phyloP scores from a whole-genome alignment of 1,140 invertebrate species.

The Drosophila ambigua region DNA sequence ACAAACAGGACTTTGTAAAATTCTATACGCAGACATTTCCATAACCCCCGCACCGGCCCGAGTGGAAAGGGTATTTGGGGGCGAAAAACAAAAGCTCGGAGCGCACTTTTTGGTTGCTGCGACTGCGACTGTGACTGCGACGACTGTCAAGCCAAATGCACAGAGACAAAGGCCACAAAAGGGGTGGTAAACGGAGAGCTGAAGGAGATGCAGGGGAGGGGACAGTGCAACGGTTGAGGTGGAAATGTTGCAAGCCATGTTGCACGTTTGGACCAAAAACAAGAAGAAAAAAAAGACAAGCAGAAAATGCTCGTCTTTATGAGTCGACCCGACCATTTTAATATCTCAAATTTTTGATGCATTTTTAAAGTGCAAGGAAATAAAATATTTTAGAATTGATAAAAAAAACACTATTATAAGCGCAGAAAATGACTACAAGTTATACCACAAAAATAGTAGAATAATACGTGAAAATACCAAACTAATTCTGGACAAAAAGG shows the following conservation, averaged over 20 bases:
- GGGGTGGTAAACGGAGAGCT: slow-evolving; percentile 8
- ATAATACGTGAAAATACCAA: too few species aligned
- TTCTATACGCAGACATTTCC: too few species aligned
- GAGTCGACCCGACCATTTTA: slow-evolving; percentile 12
- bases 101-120: slow-evolving; percentile 56
- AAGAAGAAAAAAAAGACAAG: background rate
- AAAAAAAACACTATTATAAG: too few species aligned
- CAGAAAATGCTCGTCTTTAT: background rate
- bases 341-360: slow-evolving; percentile 7
- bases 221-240: slow-evolving; percentile 30
- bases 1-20: slow-evolving; percentile 1
- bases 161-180: slow-evolving; percentile 65
- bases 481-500: too few species aligned
- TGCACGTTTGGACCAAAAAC: slow-evolving; percentile 27
- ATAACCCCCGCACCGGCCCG: too few species aligned
- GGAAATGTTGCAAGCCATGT: slow-evolving; percentile 49
- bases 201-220: background rate
- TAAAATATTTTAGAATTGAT: too few species aligned
- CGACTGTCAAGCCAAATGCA: slow-evolving; percentile 75
- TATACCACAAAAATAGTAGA: too few species aligned
- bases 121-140: slow-evolving; percentile 42
- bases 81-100: slow-evolving; percentile 68
- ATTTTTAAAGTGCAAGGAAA: background rate
- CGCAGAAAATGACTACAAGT: too few species aligned
- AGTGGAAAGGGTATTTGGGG: background rate